A percentile compares a stretch with the other conserved stretches of the same genome.
Conservation (phyloP, 2,797 vertebrate species). For the Eidolon dupreanum region DNA sequence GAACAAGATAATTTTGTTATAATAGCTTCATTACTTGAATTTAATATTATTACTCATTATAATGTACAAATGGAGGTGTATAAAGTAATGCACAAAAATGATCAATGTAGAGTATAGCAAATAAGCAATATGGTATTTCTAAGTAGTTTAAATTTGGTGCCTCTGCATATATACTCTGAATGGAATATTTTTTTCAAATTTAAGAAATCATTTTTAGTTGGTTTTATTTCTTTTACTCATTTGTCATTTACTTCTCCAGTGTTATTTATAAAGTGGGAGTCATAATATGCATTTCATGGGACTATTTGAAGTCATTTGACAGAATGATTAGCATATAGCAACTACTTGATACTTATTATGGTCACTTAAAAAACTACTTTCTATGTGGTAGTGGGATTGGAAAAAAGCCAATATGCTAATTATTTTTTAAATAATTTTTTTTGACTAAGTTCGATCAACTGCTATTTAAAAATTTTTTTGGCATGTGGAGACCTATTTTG, state of each 20-base stretch:
- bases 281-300: not conserved
- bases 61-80: not conserved
- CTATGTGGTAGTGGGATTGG: not conserved
- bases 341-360: not conserved
- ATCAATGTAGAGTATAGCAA: not conserved
- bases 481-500: not conserved
- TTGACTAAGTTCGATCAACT: not conserved
- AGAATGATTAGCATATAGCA: not conserved
- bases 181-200: not conserved
- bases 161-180: not conserved
- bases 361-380: not conserved
- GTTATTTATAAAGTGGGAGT: not conserved
- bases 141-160: not conserved
- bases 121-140: not conserved
- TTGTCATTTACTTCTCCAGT: not conserved
- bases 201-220: not conserved
- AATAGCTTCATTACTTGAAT: not conserved
- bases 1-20: slow-evolving; percentile 16
- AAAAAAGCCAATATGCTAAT: not conserved
- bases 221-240: not conserved
- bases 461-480: not conserved
- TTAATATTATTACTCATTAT: slow-evolving; percentile 13
- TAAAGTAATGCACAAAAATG: not conserved
- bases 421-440: slow-evolving; percentile 21
- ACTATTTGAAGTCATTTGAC: not conserved